Evolutionary conservation across 2,888 invertebrate genomes (phyloP).

Genomic region (Lasioglossum lativentre): DNA sequence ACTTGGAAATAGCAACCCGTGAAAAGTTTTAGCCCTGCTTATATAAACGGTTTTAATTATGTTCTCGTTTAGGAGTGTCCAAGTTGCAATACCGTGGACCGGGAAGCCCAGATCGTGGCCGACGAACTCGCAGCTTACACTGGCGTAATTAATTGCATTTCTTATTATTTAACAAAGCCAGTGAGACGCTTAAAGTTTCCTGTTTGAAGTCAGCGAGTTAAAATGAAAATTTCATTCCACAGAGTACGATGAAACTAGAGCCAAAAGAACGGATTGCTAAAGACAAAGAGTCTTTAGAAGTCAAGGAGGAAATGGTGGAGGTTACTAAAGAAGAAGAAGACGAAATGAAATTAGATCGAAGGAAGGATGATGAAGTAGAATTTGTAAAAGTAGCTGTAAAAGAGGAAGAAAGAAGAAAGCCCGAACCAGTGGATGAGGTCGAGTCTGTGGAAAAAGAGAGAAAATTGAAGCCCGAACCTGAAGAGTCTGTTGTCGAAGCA

Average conservation of each 20-base stretch:
- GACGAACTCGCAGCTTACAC: conserved; percentile 54
- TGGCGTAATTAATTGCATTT: conserved; percentile 50
- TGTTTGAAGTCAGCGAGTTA: neutral
- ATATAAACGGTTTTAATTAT: neutral
- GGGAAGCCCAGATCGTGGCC: conserved; percentile 55
- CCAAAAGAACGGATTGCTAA: neutral
- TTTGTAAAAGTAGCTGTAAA: neutral
- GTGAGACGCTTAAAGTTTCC: neutral
- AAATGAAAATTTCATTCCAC: neutral
- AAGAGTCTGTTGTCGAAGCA: neutral
- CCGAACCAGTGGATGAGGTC: neutral
- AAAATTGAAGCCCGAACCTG: neutral
- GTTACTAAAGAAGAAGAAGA: neutral
- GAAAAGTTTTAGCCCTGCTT: neutral
- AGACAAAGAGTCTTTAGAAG: neutral
- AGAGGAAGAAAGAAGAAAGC: neutral
- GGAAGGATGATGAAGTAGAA: neutral
- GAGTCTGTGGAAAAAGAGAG: neutral
- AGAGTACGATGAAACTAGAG: neutral
- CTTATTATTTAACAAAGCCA: conserved; percentile 2
- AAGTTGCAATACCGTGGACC: conserved; percentile 49
- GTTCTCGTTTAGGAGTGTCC: conserved; percentile 60
- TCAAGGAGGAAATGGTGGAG: neutral
- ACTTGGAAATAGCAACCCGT: too few relatives aligned
- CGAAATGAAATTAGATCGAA: neutral